Conservation (phyloP, 2,888 invertebrate species). For the Graphium colonna region DNA sequence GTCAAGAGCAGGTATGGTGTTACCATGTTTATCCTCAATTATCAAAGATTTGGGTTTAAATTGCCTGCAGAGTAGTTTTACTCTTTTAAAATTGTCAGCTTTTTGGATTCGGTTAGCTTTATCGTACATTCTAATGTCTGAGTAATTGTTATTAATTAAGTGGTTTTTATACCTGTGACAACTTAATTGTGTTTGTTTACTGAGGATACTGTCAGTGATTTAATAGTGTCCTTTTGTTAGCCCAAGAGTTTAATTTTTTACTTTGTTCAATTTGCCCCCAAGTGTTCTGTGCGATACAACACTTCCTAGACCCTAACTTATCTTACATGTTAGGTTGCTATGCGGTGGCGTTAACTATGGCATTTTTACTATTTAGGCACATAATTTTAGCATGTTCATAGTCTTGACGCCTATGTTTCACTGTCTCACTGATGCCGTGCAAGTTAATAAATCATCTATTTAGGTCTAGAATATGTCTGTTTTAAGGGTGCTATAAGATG, state of each 20-base stretch:
- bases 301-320: neutral
- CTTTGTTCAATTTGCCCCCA: neutral
- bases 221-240: neutral
- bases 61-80: constrained; percentile 1
- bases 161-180: neutral
- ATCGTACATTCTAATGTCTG: neutral
- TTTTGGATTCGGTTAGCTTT: neutral
- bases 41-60: constrained; percentile 11
- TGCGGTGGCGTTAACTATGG: neutral
- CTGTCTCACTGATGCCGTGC: neutral
- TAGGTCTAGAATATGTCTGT: neutral
- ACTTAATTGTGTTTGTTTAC: neutral
- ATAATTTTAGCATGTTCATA: neutral
- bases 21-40: constrained; percentile 3
- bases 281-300: neutral
- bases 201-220: neutral
- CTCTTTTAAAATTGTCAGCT: constrained; percentile 6
- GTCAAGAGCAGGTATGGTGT: constrained; percentile 1
- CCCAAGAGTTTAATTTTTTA: neutral
- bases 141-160: neutral
- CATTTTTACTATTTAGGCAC: neutral
- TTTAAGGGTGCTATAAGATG: neutral
- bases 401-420: neutral
- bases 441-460: neutral
- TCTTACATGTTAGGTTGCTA: neutral